A percentile compares a stretch with the other conserved stretches of the same genome.
phyloP scores from a whole-genome alignment of 2,888 invertebrate genomes.

The Hypomecis punctinalis region DNA sequence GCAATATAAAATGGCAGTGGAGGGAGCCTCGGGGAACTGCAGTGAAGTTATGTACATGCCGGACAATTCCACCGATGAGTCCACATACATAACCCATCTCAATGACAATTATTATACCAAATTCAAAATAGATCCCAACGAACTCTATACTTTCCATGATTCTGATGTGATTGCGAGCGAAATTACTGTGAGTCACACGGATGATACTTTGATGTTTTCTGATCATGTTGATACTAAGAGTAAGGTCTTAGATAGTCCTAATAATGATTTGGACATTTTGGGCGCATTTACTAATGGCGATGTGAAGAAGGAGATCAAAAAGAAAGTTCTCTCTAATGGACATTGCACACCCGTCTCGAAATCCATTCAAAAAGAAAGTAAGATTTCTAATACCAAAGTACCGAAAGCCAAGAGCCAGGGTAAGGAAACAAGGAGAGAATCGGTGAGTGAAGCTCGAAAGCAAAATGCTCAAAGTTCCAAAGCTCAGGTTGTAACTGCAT shows the following conservation, averaged over 20 bases:
- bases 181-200: constrained; percentile 80
- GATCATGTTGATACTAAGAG: constrained; percentile 67
- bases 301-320: constrained; percentile 62
- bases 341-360: constrained; percentile 60
- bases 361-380: constrained; percentile 54
- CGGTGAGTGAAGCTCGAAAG: constrained; percentile 54
- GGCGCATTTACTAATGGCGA: constrained; percentile 69
- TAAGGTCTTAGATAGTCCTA: constrained; percentile 67
- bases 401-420: constrained; percentile 64
- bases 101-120: constrained; percentile 79
- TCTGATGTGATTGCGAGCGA: constrained; percentile 79
- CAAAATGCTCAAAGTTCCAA: constrained; percentile 64
- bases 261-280: constrained; percentile 65
- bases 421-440: constrained; percentile 57
- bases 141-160: constrained; percentile 81
- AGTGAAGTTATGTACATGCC: constrained; percentile 77
- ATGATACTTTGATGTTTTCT: constrained; percentile 72
- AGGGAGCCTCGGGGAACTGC: constrained; percentile 74
- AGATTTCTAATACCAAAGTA: constrained; percentile 69
- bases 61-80: constrained; percentile 76
- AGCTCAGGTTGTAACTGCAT: constrained; percentile 51
- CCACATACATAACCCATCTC: constrained; percentile 73
- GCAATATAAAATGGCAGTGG: constrained; percentile 81
- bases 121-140: constrained; percentile 82
- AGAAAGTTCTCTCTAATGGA: constrained; percentile 68